Base-by-base conservation (phyloP, 1,140 invertebrate species). In the Meloidogyne chitwoodi region DNA sequence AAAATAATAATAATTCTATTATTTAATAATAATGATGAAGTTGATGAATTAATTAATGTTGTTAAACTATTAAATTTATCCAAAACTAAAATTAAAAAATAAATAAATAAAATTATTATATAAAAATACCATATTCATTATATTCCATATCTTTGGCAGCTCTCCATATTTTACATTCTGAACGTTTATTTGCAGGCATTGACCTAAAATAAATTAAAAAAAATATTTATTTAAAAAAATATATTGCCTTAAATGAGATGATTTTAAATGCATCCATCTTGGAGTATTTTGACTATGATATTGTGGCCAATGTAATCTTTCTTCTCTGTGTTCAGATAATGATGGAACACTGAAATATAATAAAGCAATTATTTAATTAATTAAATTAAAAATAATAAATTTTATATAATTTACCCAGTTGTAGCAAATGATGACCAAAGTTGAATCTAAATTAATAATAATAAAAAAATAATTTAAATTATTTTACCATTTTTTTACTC, bases 241-340 rank as follows among this genome's bases (percentile, higher is more conserved):
- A 34, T 12, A 29, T 14, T 63, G n/a, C 71, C 26, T 73, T 14
- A 85, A 79, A 65, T 85, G 81, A 22, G 82, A 80, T 38, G 82
- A 81, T 67, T 82, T 86, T 24, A 86, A 72, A 26, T 84, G 74
- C 84, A 86, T 84, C 86, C 86, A 87, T 64, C 75, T 65, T 16
- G 77, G 67, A 64, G 82, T 78, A 22, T 76, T 82, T 19, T 67
- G 71, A 22, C 77, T 48, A 56, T 86, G 79, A 68, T 86, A 86
- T 34, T 78, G 75, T 24, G 86, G 86, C 85, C 85, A 86, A 38
- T 82, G 67, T 77, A 69, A 79, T 68, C 63, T 68, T 4, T 71
- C 61, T 26, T 48, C 81, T 65, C 19, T 63, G n/a, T 38, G 82
- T 68, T 56, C 48, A 56, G 19, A 16, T 56, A 56, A 56, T 56